Evolutionary conservation across 2,888 invertebrate genomes (phyloP), one percentile per base, ranked within the genome.

Genomic region (Oscheius onirici): DNA sequence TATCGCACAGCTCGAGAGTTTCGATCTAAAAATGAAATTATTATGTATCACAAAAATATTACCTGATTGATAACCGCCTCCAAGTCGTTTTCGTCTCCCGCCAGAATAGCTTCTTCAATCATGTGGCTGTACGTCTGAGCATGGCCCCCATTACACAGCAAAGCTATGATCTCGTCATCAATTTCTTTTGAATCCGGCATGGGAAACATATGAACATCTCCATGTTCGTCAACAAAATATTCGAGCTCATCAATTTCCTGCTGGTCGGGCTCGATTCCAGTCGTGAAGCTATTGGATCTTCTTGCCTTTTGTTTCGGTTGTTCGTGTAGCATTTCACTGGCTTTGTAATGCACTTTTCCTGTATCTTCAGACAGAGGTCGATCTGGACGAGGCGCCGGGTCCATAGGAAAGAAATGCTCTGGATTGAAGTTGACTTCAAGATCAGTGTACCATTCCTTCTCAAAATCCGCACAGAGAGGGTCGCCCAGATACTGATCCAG

Each of bases 211-310:
- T n/a, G n/a, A 58, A 43, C 5, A 41, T 58, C 20, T 1, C 58
- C 58, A 41, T 22, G 41, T 2, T 40, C 41, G n/a, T 40, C 58
- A 20, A 20, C 40, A 3, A n/a, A 41, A 43, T 41, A 41, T 10
- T 20, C 5, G 10, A 17, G 41, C 5, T 41, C 34, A 6, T 34
- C 40, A n/a, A 11, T 20, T 5, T 40, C n/a, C 41, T 3, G 8
- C 6, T 3, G 22, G 3, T 55, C 28, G 2, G 26, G n/a, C n/a
- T 55, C 40, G 17, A 58, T 40, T 17, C 58, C 58, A 58, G n/a
- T 58, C 15, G 58, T 58, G 17, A 58, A 58, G 17, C 58, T 58
- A 41, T 40, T 41, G 5, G 58, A 58, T 17, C 58, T 40, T 41
- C 58, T 13, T 5, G 10, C 17, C 34, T 34, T 34, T 34, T 34